Base-by-base conservation (phyloP, 2,797 vertebrate genomes). In the Oreochromis grahami region DNA sequence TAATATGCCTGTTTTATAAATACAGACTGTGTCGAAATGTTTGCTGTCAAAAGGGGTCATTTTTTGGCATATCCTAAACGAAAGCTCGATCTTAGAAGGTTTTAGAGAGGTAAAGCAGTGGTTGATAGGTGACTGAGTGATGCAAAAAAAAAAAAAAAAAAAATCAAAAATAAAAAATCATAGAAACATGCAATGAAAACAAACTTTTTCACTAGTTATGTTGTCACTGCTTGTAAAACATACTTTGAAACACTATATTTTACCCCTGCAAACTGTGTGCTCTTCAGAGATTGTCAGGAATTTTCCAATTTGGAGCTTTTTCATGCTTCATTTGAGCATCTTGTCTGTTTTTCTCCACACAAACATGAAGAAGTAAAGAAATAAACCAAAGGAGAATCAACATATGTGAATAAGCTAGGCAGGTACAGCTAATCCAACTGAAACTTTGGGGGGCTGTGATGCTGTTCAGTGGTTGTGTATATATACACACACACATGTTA, bases 391-490 rank as follows among this genome's bases (percentile, higher is more conserved):
- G 58, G 32, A 78, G 36, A 74, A 53, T 53, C 6, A 43, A 83
- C 6, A 51, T 26, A 52, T 34, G 26, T 82, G 5, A 36, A 60
- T 24, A 48, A 17, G 24, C 24, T 48, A 38, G 70, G 56, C 11
- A 79, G 72, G 70, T 84, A 43, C 32, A 80, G 77, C 84, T 77
- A 79, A 87, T 79, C 55, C 45, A 83, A 34, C 78, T 14, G 9
- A 82, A 81, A 82, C 43, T 77, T 77, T 84, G 52, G 56, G 72
- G 79, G 78, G 76, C 51, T 14, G 17, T 29, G 50, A 43, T 56
- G 51, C 36, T 52, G 77, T 76, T 76, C 88, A 80, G 68, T 58
- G 68, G 88, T 83, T 83, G 51, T 58, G 29, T 77, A 55, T 77
- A 72, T 74, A 58, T 3, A 60, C 68, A 89, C 77, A 58, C 2